These are phyloP conservation scores for Ciconia boyciana DNA, from an alignment of 2,113 vertebrate genomes.

Conservation along the genomic window DNA sequence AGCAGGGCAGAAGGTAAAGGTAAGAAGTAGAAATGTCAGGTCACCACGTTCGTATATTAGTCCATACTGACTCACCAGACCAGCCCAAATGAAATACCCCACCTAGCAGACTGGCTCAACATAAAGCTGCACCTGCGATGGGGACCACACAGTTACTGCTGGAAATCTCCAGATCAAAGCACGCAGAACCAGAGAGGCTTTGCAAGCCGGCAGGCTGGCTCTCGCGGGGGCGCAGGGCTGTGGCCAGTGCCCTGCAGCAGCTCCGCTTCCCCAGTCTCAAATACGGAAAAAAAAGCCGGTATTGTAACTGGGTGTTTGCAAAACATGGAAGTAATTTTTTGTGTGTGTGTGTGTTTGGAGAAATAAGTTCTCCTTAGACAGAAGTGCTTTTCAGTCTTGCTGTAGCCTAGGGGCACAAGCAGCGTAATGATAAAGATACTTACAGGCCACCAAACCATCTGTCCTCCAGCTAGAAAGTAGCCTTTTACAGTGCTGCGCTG, in stretches of 20 bases:
- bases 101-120: neutral
- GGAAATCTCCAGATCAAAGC: neutral
- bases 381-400: neutral
- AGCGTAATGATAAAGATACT: slow-evolving; percentile 32
- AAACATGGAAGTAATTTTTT: accelerated
- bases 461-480: slow-evolving; percentile 94
- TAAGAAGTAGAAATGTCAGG: neutral
- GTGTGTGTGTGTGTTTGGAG: neutral
- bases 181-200: neutral
- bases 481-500: slow-evolving; percentile 92
- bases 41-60: neutral
- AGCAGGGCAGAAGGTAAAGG: neutral
- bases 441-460: slow-evolving; percentile 98
- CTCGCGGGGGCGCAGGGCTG: neutral
- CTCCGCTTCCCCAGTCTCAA: neutral
- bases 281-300: accelerated
- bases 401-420: too few species aligned
- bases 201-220: neutral
- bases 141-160: neutral
- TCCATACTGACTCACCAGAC: neutral
- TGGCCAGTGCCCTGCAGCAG: neutral
- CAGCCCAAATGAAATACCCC: neutral
- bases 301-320: neutral
- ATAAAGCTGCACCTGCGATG: accelerated
- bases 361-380: neutral